Conservation (phyloP, 2,888 invertebrate genomes). For the Cistogaster globosa region DNA sequence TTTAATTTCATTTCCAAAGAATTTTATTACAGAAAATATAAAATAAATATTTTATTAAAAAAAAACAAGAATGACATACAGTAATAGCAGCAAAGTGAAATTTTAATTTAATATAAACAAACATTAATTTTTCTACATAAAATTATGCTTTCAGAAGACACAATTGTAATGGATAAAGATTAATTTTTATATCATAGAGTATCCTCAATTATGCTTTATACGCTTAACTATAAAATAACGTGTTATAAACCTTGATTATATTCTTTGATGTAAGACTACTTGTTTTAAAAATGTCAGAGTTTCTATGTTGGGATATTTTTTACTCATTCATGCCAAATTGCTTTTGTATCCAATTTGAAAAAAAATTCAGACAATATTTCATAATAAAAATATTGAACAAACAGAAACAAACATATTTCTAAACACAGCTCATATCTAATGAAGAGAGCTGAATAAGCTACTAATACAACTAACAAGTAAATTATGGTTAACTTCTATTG, state of each 20-base stretch:
- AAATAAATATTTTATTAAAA: constrained; percentile 18
- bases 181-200: constrained; percentile 25
- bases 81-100: not conserved
- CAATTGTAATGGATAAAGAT: constrained; percentile 27
- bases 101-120: constrained; percentile 10
- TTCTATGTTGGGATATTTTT: too few relatives aligned
- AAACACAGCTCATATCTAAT: too few relatives aligned
- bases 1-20: constrained; percentile 76
- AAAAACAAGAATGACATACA: not conserved
- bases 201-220: not conserved
- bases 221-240: not conserved
- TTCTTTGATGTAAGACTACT: too few relatives aligned
- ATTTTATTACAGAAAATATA: constrained; percentile 54
- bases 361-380: too few relatives aligned
- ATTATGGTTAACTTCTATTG: too few relatives aligned
- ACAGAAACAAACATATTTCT: too few relatives aligned
- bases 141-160: constrained; percentile 13
- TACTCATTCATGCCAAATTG: too few relatives aligned
- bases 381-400: too few relatives aligned
- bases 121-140: constrained; percentile 10
- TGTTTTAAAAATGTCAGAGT: too few relatives aligned
- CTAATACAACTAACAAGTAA: too few relatives aligned
- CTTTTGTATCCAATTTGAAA: too few relatives aligned
- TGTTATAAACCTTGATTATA: not conserved
- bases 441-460: too few relatives aligned